phyloP scores from a whole-genome alignment of 2,113 vertebrate genomes.

The Ramphastos sulfuratus region DNA sequence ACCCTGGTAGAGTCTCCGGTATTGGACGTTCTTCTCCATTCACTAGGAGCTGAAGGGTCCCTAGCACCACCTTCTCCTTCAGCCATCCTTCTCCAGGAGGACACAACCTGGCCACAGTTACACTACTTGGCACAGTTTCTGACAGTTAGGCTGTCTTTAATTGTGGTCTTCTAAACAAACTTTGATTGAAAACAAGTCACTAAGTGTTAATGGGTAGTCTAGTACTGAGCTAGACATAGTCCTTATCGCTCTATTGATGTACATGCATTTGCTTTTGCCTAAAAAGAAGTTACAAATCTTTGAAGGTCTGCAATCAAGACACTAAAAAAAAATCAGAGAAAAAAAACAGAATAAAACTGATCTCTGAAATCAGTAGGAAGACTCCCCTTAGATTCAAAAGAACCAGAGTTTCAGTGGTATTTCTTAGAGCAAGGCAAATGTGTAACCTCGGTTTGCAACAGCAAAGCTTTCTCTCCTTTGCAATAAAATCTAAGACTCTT shows the following conservation, averaged over 20 bases:
- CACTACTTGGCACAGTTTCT: background rate
- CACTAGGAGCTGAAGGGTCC: background rate
- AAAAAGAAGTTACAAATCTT: background rate
- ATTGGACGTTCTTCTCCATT: background rate
- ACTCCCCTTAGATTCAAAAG: background rate
- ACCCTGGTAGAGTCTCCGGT: background rate
- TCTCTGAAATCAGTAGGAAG: background rate
- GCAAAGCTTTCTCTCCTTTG: background rate
- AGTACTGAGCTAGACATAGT: background rate
- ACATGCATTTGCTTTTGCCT: background rate
- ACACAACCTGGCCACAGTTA: background rate
- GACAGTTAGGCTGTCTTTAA: background rate
- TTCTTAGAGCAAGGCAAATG: background rate
- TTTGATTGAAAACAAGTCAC: background rate
- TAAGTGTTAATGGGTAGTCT: background rate
- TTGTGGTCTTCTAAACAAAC: background rate
- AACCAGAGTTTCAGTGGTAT: background rate
- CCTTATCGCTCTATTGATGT: background rate
- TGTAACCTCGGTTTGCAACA: background rate
- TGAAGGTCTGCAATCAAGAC: background rate
- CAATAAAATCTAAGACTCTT: background rate
- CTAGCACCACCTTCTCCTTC: background rate
- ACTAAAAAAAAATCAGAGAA: background rate
- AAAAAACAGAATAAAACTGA: background rate
- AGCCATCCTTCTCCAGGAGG: background rate